A percentile compares a stretch with the other conserved stretches of the same genome.
These are phyloP conservation scores for Notarius quadriscutis DNA, from an alignment of 2,113 vertebrate species.

Conservation along the genomic window DNA sequence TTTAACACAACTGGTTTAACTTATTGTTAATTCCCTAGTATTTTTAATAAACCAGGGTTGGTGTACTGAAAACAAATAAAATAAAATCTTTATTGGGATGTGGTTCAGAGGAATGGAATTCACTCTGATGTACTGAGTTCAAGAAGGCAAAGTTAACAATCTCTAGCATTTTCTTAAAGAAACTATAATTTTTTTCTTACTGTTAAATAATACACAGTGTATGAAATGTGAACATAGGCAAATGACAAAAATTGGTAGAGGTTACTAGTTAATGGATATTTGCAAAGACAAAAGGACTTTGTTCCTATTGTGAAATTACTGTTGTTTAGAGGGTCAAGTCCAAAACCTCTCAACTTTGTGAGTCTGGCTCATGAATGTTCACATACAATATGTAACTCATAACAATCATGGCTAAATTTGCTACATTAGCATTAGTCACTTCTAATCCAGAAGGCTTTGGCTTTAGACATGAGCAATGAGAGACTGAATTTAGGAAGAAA, in stretches of 20 bases:
- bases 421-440: not conserved
- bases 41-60: not conserved
- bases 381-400: not conserved
- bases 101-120: not conserved
- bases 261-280: not conserved
- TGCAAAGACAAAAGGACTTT: conserved; percentile 15
- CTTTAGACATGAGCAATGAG: not conserved
- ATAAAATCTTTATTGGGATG: not conserved
- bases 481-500: not conserved
- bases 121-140: not conserved
- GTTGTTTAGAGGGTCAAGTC: conserved; percentile 5
- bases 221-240: not conserved
- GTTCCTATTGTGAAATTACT: not conserved
- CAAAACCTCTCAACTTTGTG: not conserved
- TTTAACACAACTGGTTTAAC: not conserved
- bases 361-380: not conserved
- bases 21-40: not conserved
- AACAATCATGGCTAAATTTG: not conserved
- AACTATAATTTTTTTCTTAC: not conserved
- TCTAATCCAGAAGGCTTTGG: not conserved
- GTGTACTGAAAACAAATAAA: not conserved
- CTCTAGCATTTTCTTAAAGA: not conserved
- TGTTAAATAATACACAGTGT: not conserved
- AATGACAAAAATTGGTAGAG: not conserved
- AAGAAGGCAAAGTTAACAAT: not conserved